A percentile compares a stretch with the other conserved stretches of the same genome.
These are phyloP conservation scores for Procavia capensis DNA, from an alignment of 2,113 vertebrate species.

Conservation along the genomic window DNA sequence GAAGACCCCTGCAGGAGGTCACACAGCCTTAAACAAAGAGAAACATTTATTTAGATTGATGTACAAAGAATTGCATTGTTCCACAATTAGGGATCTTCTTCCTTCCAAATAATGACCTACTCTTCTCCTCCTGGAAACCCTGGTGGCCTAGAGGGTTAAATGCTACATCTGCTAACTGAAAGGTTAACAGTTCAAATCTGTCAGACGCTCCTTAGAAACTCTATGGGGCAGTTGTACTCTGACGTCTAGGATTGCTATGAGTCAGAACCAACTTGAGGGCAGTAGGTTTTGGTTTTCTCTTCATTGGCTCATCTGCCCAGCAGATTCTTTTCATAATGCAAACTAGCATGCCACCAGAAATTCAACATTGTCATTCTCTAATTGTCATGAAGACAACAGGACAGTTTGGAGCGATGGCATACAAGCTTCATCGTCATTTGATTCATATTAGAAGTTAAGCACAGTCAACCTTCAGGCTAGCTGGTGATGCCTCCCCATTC, in stretches of 20 bases:
- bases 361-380: neutral
- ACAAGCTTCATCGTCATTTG: neutral
- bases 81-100: constrained; percentile 20
- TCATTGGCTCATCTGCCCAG: neutral
- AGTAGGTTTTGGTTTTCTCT: too few relatives aligned
- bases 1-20: constrained; percentile 15
- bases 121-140: too few relatives aligned
- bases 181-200: too few relatives aligned
- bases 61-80: constrained; percentile 57
- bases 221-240: too few relatives aligned
- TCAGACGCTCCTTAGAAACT: too few relatives aligned
- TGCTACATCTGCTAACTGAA: too few relatives aligned
- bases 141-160: too few relatives aligned
- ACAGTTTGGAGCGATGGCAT: neutral
- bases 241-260: too few relatives aligned
- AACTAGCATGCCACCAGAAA: neutral
- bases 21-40: constrained; percentile 65
- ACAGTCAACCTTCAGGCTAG: neutral
- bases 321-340: neutral
- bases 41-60: constrained; percentile 41
- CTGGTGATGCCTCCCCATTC: neutral
- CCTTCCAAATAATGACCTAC: neutral
- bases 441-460: neutral
- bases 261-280: too few relatives aligned
- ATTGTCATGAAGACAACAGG: neutral